phyloP scores from a whole-genome alignment of 2,797 vertebrate genomes.

The Melanotaenia parkinsoni region DNA sequence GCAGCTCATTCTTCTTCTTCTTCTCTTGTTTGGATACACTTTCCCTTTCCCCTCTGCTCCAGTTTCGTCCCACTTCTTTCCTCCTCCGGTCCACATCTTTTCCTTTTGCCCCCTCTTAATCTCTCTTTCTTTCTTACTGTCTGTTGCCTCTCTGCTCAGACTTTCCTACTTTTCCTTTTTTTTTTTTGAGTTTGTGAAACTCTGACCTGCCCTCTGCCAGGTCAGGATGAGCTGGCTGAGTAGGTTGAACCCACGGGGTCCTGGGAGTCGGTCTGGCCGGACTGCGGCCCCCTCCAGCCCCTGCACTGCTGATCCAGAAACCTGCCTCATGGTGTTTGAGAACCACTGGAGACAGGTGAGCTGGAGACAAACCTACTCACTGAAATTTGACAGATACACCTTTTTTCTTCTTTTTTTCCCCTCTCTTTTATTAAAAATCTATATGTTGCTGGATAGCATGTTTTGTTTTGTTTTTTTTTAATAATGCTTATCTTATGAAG shows the following conservation, averaged over 20 bases:
- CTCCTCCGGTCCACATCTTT: slow-evolving; percentile 2
- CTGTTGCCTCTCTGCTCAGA: slow-evolving; percentile 19
- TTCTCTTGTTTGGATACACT: slow-evolving; percentile 22
- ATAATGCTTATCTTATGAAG: neutral
- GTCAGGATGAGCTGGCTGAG: slow-evolving; percentile 96
- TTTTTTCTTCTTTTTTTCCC: neutral
- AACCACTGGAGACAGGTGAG: slow-evolving; percentile 98
- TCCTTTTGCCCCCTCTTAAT: slow-evolving; percentile 12
- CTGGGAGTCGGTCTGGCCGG: slow-evolving; percentile 82
- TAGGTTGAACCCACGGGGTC: slow-evolving; percentile 89
- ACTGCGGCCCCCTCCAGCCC: slow-evolving; percentile 83
- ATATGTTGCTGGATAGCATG: neutral
- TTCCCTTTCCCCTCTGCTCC: neutral
- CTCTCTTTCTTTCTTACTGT: slow-evolving; percentile 8
- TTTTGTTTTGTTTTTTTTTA: neutral
- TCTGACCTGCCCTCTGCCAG: slow-evolving; percentile 26
- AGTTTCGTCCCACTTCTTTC: neutral
- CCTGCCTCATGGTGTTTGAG: slow-evolving; percentile 97
- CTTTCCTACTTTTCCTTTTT: neutral
- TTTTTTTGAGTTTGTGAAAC: slow-evolving; percentile 32
- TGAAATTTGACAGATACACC: neutral
- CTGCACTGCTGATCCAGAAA: slow-evolving; percentile 93
- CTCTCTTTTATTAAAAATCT: neutral
- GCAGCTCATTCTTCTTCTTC: slow-evolving; percentile 31
- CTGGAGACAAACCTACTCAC: neutral